These are phyloP conservation scores for Tanypteryx hageni DNA, from an alignment of 2,888 invertebrate species.

Conservation along the genomic window DNA sequence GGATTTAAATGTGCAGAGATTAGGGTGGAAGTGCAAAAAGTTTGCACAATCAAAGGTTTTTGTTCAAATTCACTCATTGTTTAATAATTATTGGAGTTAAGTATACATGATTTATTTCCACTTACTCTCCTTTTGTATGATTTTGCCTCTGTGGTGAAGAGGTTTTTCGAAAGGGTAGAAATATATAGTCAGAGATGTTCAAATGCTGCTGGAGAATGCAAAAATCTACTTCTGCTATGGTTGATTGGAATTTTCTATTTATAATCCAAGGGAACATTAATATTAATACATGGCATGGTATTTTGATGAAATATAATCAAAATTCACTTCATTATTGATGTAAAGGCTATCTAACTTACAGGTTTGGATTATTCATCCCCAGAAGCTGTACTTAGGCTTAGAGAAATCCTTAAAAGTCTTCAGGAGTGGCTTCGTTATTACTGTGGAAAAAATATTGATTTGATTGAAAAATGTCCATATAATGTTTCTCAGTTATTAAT, in stretches of 20 bases:
- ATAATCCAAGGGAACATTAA: conserved; percentile 34
- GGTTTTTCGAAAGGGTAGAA: conserved; percentile 46
- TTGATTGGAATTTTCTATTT: conserved; percentile 56
- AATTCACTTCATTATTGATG: conserved; percentile 43
- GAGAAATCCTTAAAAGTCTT: conserved; percentile 74
- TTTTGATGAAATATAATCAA: conserved; percentile 53
- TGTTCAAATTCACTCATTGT: conserved; percentile 36
- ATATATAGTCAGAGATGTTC: neutral
- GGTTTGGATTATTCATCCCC: conserved; percentile 3
- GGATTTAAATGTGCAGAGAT: neutral
- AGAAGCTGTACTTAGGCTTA: conserved; percentile 29
- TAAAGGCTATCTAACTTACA: conserved; percentile 47
- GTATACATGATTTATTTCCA: conserved; percentile 48
- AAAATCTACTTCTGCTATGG: conserved; percentile 45
- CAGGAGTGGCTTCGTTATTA: conserved; percentile 77
- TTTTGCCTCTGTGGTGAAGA: conserved; percentile 31
- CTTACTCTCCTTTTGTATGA: conserved; percentile 53
- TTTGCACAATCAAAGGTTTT: conserved; percentile 28
- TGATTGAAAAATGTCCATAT: conserved; percentile 66
- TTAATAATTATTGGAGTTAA: conserved; percentile 40
- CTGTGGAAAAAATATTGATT: conserved; percentile 75
- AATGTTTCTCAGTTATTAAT: conserved; percentile 69
- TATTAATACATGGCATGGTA: conserved; percentile 27
- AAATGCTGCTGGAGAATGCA: conserved; percentile 35
- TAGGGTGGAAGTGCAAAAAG: neutral